A percentile compares a stretch with the other conserved stretches of the same genome.
Conservation (phyloP, 2,888 invertebrate genomes). For the Clivina fossor region DNA sequence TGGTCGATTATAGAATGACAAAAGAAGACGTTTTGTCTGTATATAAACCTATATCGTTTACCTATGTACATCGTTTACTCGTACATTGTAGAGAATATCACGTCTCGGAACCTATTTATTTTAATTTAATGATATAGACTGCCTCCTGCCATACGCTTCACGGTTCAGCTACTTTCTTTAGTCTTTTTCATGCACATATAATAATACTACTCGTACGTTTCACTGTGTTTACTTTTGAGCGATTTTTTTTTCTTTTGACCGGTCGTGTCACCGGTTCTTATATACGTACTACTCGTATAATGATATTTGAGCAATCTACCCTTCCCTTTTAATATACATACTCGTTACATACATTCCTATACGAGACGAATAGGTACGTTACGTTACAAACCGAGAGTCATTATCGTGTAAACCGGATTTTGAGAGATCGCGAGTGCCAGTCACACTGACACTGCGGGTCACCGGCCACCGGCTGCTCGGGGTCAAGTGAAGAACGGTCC, state of each 20-base stretch:
- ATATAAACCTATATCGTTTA: no score
- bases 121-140: background rate
- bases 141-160: background rate
- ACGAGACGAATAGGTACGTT: background rate
- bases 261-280: no score
- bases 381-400: conserved; percentile 3
- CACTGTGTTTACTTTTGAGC: no score
- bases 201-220: no score
- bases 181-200: conserved; percentile 1
- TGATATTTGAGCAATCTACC: background rate
- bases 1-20: no score
- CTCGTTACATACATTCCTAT: conserved; percentile 2
- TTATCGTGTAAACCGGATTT: conserved; percentile 6
- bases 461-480: background rate
- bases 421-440: background rate
- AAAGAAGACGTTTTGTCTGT: no score
- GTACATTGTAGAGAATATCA: no score
- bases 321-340: background rate
- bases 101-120: background rate
- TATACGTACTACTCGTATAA: background rate
- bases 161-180: conserved; percentile 1
- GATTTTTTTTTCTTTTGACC: no score
- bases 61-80: no score
- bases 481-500: conserved; percentile 7
- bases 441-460: background rate